Conservation (phyloP, 2,888 invertebrate genomes). For the Cataglyphis rosenhaueri region DNA sequence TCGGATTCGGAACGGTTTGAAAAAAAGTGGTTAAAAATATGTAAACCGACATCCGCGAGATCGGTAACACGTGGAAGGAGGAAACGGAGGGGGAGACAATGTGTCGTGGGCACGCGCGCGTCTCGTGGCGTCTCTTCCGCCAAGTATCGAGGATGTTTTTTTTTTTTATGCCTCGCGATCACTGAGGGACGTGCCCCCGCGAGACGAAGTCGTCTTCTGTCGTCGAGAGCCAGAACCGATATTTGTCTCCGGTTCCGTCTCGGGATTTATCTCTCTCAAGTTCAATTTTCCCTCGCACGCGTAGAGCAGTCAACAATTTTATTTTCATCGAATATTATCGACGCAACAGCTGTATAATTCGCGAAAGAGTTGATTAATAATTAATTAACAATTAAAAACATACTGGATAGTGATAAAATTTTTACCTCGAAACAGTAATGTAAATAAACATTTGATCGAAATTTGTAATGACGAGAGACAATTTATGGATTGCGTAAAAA, state of each 20-base stretch:
- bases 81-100: conserved; percentile 72
- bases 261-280: conserved; percentile 32
- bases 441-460: not conserved
- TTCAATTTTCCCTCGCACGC: conserved; percentile 15
- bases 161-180: conserved; percentile 65
- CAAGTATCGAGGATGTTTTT: conserved; percentile 60
- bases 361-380: not conserved
- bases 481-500: not conserved
- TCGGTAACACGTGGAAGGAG: conserved; percentile 73
- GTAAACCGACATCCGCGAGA: conserved; percentile 73
- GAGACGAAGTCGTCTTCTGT: conserved; percentile 17
- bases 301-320: not conserved
- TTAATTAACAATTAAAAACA: not conserved
- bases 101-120: conserved; percentile 70
- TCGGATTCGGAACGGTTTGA: conserved; percentile 41
- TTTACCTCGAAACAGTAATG: not conserved
- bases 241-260: conserved; percentile 32
- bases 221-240: conserved; percentile 40
- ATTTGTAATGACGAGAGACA: not conserved
- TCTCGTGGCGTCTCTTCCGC: conserved; percentile 45
- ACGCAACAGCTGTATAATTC: not conserved
- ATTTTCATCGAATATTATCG: not conserved
- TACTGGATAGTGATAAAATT: not conserved
- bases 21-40: conserved; percentile 80
- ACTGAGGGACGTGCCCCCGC: conserved; percentile 23